Percentiles rank a stretch among this genome's conserved stretches.
These are phyloP conservation scores for Pteruthius melanotis DNA, from an alignment of 2,113 vertebrate species.

Conservation along the genomic window DNA sequence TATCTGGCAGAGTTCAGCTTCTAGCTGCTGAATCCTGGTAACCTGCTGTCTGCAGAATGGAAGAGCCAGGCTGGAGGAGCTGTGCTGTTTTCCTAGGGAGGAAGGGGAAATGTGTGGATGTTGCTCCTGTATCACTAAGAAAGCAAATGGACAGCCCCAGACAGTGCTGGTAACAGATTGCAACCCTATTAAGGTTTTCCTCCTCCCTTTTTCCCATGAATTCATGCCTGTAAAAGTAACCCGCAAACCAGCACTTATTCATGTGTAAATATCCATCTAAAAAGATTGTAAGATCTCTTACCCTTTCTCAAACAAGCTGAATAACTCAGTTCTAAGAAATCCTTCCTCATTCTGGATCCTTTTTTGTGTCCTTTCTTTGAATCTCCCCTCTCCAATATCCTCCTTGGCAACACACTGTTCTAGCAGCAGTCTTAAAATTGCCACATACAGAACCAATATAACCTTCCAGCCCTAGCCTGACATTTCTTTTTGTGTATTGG, in stretches of 20 bases:
- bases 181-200: neutral
- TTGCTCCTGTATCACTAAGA: neutral
- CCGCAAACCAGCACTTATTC: neutral
- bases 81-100: accelerated
- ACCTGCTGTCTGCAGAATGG: neutral
- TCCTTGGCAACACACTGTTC: neutral
- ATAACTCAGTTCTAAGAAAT: neutral
- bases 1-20: neutral
- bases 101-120: neutral
- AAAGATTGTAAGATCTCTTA: neutral
- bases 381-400: neutral
- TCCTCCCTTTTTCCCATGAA: neutral
- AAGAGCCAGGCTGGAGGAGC: neutral
- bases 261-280: neutral
- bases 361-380: neutral
- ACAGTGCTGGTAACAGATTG: neutral
- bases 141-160: neutral
- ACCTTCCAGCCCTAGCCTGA: neutral
- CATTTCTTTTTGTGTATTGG: neutral
- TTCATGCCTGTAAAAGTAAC: neutral
- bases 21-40: neutral
- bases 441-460: neutral
- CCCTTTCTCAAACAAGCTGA: neutral
- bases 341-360: neutral
- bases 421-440: neutral